Percentiles rank a stretch among this genome's conserved stretches.
Evolutionary conservation across 2,888 invertebrate genomes (phyloP).

Genomic region (Magallana nippona): DNA sequence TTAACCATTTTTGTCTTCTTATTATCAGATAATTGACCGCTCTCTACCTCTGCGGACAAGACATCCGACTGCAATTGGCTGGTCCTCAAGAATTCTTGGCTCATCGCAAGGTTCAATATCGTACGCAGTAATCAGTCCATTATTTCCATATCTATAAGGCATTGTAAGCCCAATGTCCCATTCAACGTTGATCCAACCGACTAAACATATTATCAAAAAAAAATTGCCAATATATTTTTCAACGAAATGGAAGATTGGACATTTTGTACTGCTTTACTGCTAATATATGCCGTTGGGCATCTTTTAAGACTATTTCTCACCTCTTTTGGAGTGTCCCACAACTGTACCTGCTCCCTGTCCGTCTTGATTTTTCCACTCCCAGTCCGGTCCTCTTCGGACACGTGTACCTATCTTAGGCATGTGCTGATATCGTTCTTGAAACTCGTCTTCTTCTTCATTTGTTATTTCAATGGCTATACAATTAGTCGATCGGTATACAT

Average conservation of each 20-base stretch:
- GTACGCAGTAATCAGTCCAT: constrained; percentile 13
- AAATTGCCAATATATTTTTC: no score
- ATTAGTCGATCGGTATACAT: background rate
- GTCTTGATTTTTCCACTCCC: constrained; percentile 41
- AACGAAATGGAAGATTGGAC: no score
- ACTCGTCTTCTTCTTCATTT: constrained; percentile 33
- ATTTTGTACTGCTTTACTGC: no score
- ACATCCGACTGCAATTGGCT: constrained; percentile 36
- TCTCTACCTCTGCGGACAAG: constrained; percentile 30
- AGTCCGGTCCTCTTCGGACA: constrained; percentile 29
- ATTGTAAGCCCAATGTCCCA: constrained; percentile 30
- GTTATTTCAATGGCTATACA: background rate
- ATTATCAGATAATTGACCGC: background rate
- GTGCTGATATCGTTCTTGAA: constrained; percentile 8
- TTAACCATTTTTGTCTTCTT: no score
- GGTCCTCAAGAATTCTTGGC: constrained; percentile 35
- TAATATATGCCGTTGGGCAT: no score
- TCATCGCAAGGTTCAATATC: constrained; percentile 35
- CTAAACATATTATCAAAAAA: background rate
- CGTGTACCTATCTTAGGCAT: constrained; percentile 12
- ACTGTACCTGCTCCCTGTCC: constrained; percentile 40
- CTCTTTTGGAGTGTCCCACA: constrained; percentile 32
- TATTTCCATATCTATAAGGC: constrained; percentile 6
- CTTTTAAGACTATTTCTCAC: background rate
- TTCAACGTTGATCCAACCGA: constrained; percentile 34